Base-by-base conservation (phyloP, 2,888 invertebrate species). In the Suillia variegata region DNA sequence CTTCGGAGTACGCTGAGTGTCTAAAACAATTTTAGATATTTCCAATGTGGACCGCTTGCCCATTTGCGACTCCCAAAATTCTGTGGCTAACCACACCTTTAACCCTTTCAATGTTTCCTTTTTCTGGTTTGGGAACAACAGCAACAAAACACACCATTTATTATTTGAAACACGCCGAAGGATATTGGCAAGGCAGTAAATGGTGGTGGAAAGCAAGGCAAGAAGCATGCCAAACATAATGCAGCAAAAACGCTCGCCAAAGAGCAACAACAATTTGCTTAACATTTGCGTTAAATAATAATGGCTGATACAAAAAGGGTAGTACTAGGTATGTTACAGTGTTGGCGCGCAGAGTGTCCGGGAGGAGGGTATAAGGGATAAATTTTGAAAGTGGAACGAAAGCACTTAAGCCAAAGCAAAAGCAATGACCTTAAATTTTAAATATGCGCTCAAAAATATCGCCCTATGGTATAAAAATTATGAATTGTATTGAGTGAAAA, bases 41-140 rank as follows among this genome's bases (percentile, higher is more conserved):
- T 38, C n/a, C 38, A 4, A 8, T 38, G 38, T 38, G 6, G 31
- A 12, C 31, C 31, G 6, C 31, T 31, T 31, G 6, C 31, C 12
- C 31, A 31, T 12, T 8, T 8, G 31, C 31, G 5, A 12, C 38
- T 13, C 38, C 4, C 6, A 38, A 38, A 38, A 31, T 52, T 66
- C 55, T 64, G 61, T 67, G 75, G 75, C 67, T 67, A 70, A 72
- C 71, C 71, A 72, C 71, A 75, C 71, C 71, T 72, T 72, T 72
- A 75, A 75, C 74, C 75, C 71, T 71, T 22, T 13, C 48, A 18
- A 12, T 21, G 26, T 10, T 26, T 38, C 12, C n/a, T n/a, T 13
- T 8, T n/a, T 5, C n/a, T n/a, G 26, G 22, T 49, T 24, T 24
- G 26, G 8, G 49, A 24, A 24, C 21, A 13, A 48, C 17, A 48